Evolutionary conservation across 2,888 invertebrate genomes (phyloP).

Genomic region (Rhimphoctona megacephalus): DNA sequence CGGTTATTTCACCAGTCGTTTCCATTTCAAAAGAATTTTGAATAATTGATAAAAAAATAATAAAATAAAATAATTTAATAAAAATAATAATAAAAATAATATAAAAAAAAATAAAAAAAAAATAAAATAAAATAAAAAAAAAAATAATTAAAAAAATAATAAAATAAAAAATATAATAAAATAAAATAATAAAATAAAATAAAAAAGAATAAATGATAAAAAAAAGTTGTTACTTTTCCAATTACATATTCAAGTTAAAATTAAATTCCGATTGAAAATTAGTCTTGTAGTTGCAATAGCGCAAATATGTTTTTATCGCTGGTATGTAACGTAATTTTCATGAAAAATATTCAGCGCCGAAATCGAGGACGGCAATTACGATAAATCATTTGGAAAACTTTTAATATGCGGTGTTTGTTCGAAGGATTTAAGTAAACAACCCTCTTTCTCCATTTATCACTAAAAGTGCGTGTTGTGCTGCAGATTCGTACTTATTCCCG

Average conservation of each 20-base stretch:
- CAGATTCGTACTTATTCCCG: constrained; percentile 6
- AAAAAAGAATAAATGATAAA: neutral
- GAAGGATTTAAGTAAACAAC: neutral
- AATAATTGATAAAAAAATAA: neutral
- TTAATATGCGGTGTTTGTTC: neutral
- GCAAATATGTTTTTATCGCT: neutral
- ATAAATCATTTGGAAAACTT: constrained; percentile 14
- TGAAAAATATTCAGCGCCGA: neutral
- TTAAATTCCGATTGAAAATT: neutral
- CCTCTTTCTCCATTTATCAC: constrained; percentile 2
- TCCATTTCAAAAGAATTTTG: neutral
- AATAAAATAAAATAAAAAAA: too few relatives aligned
- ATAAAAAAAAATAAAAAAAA: too few relatives aligned
- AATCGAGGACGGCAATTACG: constrained; percentile 1
- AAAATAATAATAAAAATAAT: too few relatives aligned
- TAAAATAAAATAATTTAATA: too few relatives aligned
- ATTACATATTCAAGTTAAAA: neutral
- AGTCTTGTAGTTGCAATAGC: neutral
- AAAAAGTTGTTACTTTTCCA: neutral
- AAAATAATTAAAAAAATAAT: too few relatives aligned
- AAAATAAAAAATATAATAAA: too few relatives aligned
- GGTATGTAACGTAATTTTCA: neutral
- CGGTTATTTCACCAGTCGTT: neutral
- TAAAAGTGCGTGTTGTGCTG: neutral
- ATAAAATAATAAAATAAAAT: too few relatives aligned